Base-by-base conservation (phyloP, 2,113 vertebrate genomes). In the Nothocercus nigrocapillus region DNA sequence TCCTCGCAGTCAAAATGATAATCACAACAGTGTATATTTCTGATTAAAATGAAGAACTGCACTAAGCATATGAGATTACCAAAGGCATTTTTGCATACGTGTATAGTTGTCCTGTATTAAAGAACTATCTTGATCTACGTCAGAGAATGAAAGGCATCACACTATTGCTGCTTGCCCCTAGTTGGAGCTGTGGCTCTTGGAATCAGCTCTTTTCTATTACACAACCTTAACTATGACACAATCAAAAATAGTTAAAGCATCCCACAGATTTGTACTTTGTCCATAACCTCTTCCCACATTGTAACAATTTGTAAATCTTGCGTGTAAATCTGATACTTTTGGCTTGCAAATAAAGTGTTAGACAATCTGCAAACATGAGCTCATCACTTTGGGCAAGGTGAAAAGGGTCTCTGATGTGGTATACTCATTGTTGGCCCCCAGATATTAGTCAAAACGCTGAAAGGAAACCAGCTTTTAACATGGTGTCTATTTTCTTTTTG, bases 331-430 rank as follows among this genome's bases (percentile, higher is more conserved):
- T 69, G 70, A 95, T 75, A 90, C 42, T 42, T 86, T 51, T 93
- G 96, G 77, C 81, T 75, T 61, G 79, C 90, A 92, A 67, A 88
- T 38, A 75, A 80, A 64, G 76, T 42, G 78, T 90, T 82, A 44
- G 59, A 82, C 68, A 76, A 49, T 85, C 69, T 94, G 90, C 69
- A 93, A 92, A 82, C 36, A 74, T 92, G 92, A 96, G 82, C 72
- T 97, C 94, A 95, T 94, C 90, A 93, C 66, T 90, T 70, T 84
- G 70, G 94, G 68, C 63, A 86, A 92, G 87, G 95, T 91, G 89
- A 84, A 76, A 89, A 86, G 63, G 74, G 61, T 83, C 84, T 91
- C 94, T 89, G 59, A 75, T 90, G 91, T 69, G 66, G 53, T 84
- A 59, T n/a, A 38, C 32, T 72, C 91, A 40, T 88, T 87, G 76